Base-by-base conservation (phyloP, 2,888 invertebrate genomes). In the Melanchra persicariae region DNA sequence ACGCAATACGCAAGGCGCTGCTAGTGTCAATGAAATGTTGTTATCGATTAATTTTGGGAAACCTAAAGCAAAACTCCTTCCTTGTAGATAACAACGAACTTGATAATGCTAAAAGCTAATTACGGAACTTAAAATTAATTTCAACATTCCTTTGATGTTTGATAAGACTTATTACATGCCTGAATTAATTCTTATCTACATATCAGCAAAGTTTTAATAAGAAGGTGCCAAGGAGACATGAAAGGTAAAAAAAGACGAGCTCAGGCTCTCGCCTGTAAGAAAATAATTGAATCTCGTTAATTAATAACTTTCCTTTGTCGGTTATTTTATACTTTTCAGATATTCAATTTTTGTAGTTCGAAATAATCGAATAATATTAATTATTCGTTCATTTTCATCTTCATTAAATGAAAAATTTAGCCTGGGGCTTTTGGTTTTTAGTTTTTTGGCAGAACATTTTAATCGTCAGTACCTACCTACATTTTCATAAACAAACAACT, bases 141-240 rank as follows among this genome's bases (percentile, higher is more conserved):
- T 9, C 43, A 47, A 40, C 6, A n/a, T 19, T 12, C 26, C 12
- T 77, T 37, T 26, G 45, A 77, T 51, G 8, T 70, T 52, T 70
- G 40, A 59, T 58, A 52, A 62, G 71, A 71, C 24, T 52, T 26
- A 58, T 63, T 49, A 34, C 52, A 51, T 71, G 43, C 19, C 58
- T 37, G n/a, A 59, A 77, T 63, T 63, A 47, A 49, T 71, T 52
- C 40, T 76, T 66, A 70, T 70, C 51, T 58, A 22, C 37, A 47
- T 69, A 68, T 77, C 81, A 74, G 57, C 51, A 55, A 80, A 74
- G 64, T 82, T 82, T 80, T 74, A 72, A 77, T 77, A 70, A 77
- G 51, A 61, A 66, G 47, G 57, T 64, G 30, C 40, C 60, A 60
- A 54, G n/a, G 45, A 55, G 51, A 57, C 24, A 17, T 57, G 40